phyloP scores from a whole-genome alignment of 1,140 invertebrate genomes.

The Anoplolepis gracilipes region DNA sequence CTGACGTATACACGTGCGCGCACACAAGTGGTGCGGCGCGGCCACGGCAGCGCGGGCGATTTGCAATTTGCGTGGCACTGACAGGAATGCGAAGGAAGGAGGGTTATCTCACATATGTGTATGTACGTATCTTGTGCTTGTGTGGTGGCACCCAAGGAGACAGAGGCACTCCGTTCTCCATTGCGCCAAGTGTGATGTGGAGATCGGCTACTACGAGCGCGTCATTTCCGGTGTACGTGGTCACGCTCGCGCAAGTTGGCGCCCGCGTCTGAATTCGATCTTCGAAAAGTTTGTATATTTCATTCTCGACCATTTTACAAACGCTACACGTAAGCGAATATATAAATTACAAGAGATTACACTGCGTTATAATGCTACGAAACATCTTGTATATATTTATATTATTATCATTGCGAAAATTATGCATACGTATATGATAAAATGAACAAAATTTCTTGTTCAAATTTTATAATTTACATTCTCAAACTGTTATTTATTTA shows the following conservation, averaged over 20 bases:
- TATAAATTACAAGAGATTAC: too few species aligned
- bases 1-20: slow-evolving; percentile 76
- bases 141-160: neutral
- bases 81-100: neutral
- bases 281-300: neutral
- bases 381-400: neutral
- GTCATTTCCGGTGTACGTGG: slow-evolving; percentile 73
- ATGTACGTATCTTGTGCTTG: too few species aligned
- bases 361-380: neutral
- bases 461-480: too few species aligned
- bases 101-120: neutral
- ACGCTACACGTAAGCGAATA: too few species aligned
- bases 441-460: neutral
- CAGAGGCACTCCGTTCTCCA: slow-evolving; percentile 5
- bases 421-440: neutral
- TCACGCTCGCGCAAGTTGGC: slow-evolving; percentile 43
- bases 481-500: too few species aligned
- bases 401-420: neutral
- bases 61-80: neutral
- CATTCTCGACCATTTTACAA: too few species aligned
- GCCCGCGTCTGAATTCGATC: neutral
- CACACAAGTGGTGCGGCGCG: slow-evolving; percentile 60
- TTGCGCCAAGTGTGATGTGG: slow-evolving; percentile 66
- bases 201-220: slow-evolving; percentile 53
- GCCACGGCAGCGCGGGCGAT: neutral